Evolutionary conservation across 2,888 invertebrate genomes (phyloP).

Genomic region (Aphrophora alni): DNA sequence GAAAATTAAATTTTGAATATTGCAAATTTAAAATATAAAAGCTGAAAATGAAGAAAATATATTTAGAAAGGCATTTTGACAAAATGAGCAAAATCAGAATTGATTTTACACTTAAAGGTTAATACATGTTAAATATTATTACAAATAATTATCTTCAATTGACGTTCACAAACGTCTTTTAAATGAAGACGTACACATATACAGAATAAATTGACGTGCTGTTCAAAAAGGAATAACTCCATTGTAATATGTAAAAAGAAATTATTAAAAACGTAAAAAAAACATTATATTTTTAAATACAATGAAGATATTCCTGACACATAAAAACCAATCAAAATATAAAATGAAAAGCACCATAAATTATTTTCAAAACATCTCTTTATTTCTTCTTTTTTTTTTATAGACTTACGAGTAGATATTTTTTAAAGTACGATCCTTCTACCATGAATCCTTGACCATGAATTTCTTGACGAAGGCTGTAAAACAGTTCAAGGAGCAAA

Average conservation of each 20-base stretch:
- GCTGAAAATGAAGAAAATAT: no score
- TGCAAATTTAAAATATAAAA: no score
- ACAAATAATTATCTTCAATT: background rate
- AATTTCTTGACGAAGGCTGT: conserved; percentile 88
- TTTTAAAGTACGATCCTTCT: conserved; percentile 34
- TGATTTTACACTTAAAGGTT: no score
- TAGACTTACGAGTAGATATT: conserved; percentile 41
- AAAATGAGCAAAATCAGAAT: no score
- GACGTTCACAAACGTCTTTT: background rate
- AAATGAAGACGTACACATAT: background rate
- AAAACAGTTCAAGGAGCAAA: conserved; percentile 49
- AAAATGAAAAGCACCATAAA: conserved; percentile 18
- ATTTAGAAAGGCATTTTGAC: no score
- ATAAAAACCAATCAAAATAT: conserved; percentile 30
- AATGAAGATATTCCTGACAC: background rate
- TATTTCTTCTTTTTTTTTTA: conserved; percentile 18
- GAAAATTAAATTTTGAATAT: no score
- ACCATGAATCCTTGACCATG: conserved; percentile 52
- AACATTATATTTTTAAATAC: background rate
- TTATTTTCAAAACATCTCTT: conserved; percentile 26
- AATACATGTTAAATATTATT: background rate
- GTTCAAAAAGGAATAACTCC: background rate
- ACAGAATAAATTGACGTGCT: background rate
- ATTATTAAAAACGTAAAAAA: background rate
- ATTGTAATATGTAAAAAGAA: background rate